These are phyloP conservation scores for Tetropium fuscum DNA, from an alignment of 2,888 invertebrate species.

Conservation along the genomic window DNA sequence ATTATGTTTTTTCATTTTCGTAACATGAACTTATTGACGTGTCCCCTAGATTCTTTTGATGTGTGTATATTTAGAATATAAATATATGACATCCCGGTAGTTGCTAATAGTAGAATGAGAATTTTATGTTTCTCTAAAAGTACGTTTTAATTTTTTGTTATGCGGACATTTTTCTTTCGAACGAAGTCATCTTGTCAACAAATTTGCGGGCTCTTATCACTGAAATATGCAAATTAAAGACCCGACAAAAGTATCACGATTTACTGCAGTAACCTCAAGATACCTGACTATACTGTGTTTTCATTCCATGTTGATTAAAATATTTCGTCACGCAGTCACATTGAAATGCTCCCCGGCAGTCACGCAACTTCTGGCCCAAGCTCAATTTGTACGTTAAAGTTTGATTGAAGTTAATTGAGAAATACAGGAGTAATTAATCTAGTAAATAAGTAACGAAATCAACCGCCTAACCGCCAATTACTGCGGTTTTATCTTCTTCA, in stretches of 20 bases:
- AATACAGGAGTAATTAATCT: conserved; percentile 39
- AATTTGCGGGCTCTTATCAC: not conserved
- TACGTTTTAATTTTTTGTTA: too few relatives aligned
- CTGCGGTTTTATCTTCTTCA: conserved; percentile 3
- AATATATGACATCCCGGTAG: too few relatives aligned
- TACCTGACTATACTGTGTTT: conserved; percentile 14
- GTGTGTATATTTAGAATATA: too few relatives aligned
- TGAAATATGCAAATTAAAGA: conserved; percentile 11
- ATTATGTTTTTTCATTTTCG: too few relatives aligned
- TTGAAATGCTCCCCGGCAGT: conserved; percentile 37
- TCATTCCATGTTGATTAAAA: conserved; percentile 39
- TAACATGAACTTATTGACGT: too few relatives aligned
- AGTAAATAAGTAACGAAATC: conserved; percentile 19
- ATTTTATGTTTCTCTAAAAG: too few relatives aligned
- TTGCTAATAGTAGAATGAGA: too few relatives aligned
- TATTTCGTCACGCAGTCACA: conserved; percentile 39
- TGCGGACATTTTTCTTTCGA: not conserved
- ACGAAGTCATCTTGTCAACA: not conserved
- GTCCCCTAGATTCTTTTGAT: too few relatives aligned
- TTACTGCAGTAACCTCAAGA: conserved; percentile 12
- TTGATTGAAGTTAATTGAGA: conserved; percentile 54
- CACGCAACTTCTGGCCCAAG: conserved; percentile 40
- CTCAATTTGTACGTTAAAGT: conserved; percentile 45
- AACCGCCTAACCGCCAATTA: conserved; percentile 9
- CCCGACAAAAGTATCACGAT: conserved; percentile 15